Conservation (phyloP, 2,797 vertebrate genomes). For the Knipowitschia caucasica region DNA sequence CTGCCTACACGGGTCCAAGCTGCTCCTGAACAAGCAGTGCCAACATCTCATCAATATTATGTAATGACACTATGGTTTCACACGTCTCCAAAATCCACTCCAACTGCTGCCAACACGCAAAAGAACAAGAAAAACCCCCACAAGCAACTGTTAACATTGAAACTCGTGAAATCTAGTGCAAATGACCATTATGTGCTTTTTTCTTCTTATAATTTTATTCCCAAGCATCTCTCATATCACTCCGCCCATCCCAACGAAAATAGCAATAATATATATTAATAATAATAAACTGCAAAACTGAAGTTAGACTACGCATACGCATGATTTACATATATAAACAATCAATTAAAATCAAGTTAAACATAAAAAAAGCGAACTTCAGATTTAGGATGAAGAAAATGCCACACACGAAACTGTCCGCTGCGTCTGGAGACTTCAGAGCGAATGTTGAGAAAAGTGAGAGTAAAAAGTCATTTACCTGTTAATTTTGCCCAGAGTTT, state of each 20-base stretch:
- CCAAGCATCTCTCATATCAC: background rate
- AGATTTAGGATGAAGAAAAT: background rate
- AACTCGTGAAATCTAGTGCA: background rate
- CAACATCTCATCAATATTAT: constrained; percentile 53
- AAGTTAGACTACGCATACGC: too few species aligned
- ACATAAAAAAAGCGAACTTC: background rate
- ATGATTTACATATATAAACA: too few species aligned
- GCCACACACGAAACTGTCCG: background rate
- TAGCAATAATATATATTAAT: too few species aligned
- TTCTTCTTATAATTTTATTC: constrained; percentile 1
- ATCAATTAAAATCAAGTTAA: background rate
- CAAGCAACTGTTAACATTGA: background rate
- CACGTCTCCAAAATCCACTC: constrained; percentile 23
- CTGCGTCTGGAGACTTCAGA: background rate
- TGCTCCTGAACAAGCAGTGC: constrained; percentile 31
- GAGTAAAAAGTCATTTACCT: constrained; percentile 61
- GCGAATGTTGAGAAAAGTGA: constrained; percentile 1
- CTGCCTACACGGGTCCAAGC: constrained; percentile 21
- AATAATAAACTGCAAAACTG: too few species aligned
- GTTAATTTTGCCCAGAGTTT: constrained; percentile 80
- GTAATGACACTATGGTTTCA: constrained; percentile 51
- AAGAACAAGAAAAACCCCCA: background rate
- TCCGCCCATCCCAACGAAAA: background rate
- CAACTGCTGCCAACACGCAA: constrained; percentile 6
- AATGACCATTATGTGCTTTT: background rate